Conservation (phyloP, 2,888 invertebrate genomes). For the Anaspis maculata region DNA sequence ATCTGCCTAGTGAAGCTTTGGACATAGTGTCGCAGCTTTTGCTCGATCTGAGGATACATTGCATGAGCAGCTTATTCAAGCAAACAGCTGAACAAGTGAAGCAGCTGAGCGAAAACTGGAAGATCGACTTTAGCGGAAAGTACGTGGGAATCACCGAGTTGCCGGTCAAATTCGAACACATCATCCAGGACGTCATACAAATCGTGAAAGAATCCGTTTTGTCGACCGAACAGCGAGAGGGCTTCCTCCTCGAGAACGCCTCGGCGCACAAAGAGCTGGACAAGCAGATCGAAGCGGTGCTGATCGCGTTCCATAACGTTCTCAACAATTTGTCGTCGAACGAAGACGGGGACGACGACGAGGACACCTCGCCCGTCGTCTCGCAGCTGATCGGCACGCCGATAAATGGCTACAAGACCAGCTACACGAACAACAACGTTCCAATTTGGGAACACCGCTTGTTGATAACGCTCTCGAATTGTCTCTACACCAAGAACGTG, state of each 20-base stretch:
- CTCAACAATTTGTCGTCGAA: slow-evolving; percentile 66
- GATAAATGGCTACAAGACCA: slow-evolving; percentile 35
- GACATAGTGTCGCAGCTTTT: slow-evolving; percentile 78
- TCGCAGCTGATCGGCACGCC: slow-evolving; percentile 59
- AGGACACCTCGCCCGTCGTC: slow-evolving; percentile 46
- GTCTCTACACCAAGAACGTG: slow-evolving; percentile 69
- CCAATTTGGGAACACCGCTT: slow-evolving; percentile 71
- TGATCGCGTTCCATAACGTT: slow-evolving; percentile 57
- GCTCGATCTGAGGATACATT: slow-evolving; percentile 79
- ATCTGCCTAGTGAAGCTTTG: slow-evolving; percentile 80
- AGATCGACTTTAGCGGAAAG: slow-evolving; percentile 72
- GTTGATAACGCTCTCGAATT: slow-evolving; percentile 81
- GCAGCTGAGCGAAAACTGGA: slow-evolving; percentile 76
- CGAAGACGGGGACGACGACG: slow-evolving; percentile 55
- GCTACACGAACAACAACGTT: slow-evolving; percentile 31
- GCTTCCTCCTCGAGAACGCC: slow-evolving; percentile 47
- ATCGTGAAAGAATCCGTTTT: slow-evolving; percentile 62
- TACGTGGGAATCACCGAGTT: slow-evolving; percentile 71
- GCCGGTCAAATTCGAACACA: slow-evolving; percentile 64
- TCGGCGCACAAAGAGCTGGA: slow-evolving; percentile 45
- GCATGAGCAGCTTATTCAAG: slow-evolving; percentile 76
- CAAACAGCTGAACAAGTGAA: slow-evolving; percentile 74
- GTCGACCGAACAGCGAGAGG: slow-evolving; percentile 60
- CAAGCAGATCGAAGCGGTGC: slow-evolving; percentile 50
- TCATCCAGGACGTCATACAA: slow-evolving; percentile 65